Base-by-base conservation (phyloP, 2,113 vertebrate genomes). In the Talpa occidentalis region DNA sequence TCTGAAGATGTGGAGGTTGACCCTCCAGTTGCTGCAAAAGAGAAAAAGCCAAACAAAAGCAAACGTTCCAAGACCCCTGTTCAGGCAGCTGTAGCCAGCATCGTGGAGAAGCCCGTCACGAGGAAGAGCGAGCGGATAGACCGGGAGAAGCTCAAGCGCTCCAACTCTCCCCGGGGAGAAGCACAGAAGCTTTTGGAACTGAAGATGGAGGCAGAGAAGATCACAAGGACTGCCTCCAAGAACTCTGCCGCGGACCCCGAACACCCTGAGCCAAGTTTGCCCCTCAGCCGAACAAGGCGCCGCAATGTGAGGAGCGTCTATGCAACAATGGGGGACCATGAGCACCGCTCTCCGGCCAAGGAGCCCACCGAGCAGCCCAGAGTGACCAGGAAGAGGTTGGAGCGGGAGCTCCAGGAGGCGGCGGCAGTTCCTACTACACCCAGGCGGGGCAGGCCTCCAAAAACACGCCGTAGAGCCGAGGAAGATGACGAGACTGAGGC, bases 81-180 rank as follows among this genome's bases (percentile, higher is more conserved):
- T 15, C 98, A 98, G 22, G 91, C 98, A 0, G 90, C 99, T 52
- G 92, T 96, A 10, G 94, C 97, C 40, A 97, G 89, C 1, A 54
- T 97, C 1, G 66, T 86, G 1, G 99, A 99, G 96, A 99, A 99
- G 96, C 99, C 99, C 0, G 99, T 99, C 95, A 99, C 99, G 0
- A 98, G 99, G 80, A 99, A 99, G 96, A 99, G 99, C 0, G 99
- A 99, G 97, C 98, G 99, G 56, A 99, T 99, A 95, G 99, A 99
- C 97, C 98, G 98, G 74, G 99, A 99, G 85, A 99, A 99, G 86
- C 98, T 99, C 3, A 99, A 99, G 98, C 98, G 99, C 59, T 99
- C 99, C 0, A 98, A 94, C 28, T 99, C 99, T 86, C 99, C 99
- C 54, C 99, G 99, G 76, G 99, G 99, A 54, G 99, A 99, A 69